Percentiles rank a stretch among this genome's conserved stretches.
Evolutionary conservation across 2,888 invertebrate species (phyloP).

Genomic region (Trichopria drosophilae): DNA sequence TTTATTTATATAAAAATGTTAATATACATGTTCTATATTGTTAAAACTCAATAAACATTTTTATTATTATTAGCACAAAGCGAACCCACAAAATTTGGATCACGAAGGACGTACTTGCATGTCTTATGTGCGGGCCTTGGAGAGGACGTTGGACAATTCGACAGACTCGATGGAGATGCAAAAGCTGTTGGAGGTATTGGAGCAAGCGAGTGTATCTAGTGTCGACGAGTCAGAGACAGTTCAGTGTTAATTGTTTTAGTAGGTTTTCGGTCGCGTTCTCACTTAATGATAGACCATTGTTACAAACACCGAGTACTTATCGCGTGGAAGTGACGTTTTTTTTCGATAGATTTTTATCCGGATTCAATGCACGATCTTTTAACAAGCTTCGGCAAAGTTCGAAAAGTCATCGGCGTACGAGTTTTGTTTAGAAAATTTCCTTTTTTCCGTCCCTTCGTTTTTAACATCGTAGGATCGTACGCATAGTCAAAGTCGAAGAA

Average conservation of each 20-base stretch:
- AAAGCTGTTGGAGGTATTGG: slow-evolving; percentile 52
- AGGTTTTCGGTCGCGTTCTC: not conserved
- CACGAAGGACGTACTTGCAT: slow-evolving; percentile 82
- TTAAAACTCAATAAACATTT: too few species aligned
- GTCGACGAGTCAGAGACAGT: slow-evolving; percentile 50
- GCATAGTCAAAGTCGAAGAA: too few species aligned
- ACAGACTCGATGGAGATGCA: slow-evolving; percentile 54
- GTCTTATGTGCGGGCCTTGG: slow-evolving; percentile 72
- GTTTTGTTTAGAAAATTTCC: too few species aligned
- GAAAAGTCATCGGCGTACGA: too few species aligned
- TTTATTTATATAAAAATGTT: slow-evolving; percentile 27
- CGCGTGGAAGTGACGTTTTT: too few species aligned
- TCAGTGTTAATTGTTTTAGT: slow-evolving; percentile 55
- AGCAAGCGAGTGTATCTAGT: slow-evolving; percentile 52
- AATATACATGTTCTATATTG: too few species aligned
- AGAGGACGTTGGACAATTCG: slow-evolving; percentile 51
- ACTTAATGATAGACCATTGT: not conserved
- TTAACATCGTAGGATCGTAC: too few species aligned
- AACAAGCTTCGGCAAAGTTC: too few species aligned
- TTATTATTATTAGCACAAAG: slow-evolving; percentile 81
- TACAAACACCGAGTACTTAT: too few species aligned
- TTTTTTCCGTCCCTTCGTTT: too few species aligned
- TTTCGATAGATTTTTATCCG: too few species aligned
- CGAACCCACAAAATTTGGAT: slow-evolving; percentile 88
- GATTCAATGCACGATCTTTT: too few species aligned